Percentiles rank a stretch among this genome's conserved stretches.
Conservation (phyloP, 35 echinoderm and acorn worm species). For the Apostichopus parvimensis region DNA sequence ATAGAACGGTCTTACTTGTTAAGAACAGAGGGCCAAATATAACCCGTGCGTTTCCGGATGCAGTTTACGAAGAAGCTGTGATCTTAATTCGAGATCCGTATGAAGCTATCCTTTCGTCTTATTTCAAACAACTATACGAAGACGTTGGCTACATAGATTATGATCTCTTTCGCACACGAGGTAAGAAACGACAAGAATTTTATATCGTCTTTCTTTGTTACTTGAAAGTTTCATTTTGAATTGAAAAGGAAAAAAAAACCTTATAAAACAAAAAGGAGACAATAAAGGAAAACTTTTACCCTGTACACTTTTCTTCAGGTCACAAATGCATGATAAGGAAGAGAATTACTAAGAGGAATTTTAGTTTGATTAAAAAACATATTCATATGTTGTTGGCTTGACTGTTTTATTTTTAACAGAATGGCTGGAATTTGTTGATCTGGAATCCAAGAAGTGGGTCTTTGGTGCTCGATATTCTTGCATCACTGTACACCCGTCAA, state of each 20-base stretch:
- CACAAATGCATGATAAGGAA: too few species aligned
- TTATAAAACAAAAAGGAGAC: too few species aligned
- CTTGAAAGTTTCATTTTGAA: too few species aligned
- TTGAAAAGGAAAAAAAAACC: too few species aligned
- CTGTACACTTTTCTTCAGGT: too few species aligned
- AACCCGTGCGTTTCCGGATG: background rate
- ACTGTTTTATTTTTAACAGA: background rate
- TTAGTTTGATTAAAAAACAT: too few species aligned
- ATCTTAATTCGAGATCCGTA: constrained; percentile 22
- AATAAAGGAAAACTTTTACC: too few species aligned
- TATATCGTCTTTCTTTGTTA: too few species aligned
- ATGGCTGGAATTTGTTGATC: background rate
- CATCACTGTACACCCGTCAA: background rate
- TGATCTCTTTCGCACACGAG: background rate
- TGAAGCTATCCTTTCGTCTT: constrained; percentile 17
- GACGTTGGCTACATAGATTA: background rate
- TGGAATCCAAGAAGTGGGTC: constrained; percentile 6
- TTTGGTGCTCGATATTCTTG: constrained; percentile 8
- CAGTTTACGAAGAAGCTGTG: background rate
- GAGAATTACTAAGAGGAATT: too few species aligned
- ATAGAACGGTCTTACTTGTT: background rate
- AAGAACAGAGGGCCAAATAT: background rate
- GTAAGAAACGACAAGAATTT: background rate
- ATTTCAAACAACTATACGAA: background rate
- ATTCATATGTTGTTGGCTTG: too few species aligned